Evolutionary conservation across 2,113 vertebrate species (phyloP).

Genomic region (Cheirogaleus medius): DNA sequence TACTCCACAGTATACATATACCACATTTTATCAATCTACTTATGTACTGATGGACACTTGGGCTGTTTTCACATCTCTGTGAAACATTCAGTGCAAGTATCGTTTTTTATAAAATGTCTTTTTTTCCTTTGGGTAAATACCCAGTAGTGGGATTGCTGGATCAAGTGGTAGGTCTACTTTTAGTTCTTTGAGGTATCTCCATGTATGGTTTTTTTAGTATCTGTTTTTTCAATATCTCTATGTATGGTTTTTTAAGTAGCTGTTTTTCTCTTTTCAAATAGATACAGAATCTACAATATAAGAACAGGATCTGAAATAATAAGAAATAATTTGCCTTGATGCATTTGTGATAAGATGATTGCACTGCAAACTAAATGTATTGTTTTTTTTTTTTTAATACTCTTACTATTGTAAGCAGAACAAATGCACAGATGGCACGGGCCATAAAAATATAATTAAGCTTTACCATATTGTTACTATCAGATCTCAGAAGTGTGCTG

Average conservation of each 20-base stretch:
- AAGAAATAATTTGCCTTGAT: constrained; percentile 46
- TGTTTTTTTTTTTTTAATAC: constrained; percentile 33
- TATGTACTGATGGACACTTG: too few species aligned
- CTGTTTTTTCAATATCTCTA: not conserved
- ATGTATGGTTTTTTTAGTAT: too few species aligned
- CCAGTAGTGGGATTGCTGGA: too few species aligned
- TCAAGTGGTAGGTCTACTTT: too few species aligned
- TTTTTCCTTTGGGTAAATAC: too few species aligned
- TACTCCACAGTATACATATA: too few species aligned
- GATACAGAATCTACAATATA: not conserved
- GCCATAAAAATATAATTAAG: constrained; percentile 70
- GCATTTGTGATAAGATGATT: constrained; percentile 37
- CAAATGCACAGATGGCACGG: constrained; percentile 70
- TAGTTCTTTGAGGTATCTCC: too few species aligned
- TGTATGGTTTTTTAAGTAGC: not conserved
- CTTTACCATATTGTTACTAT: constrained; percentile 53
- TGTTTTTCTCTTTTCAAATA: constrained; percentile 43
- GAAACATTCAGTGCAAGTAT: too few species aligned
- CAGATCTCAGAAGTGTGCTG: constrained; percentile 55
- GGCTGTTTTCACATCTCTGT: too few species aligned
- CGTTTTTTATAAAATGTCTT: too few species aligned
- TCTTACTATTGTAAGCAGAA: constrained; percentile 62
- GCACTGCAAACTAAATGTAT: constrained; percentile 34
- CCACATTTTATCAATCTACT: too few species aligned
- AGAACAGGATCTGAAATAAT: constrained; percentile 36